Evolutionary conservation across 2,888 invertebrate genomes (phyloP), one percentile per base, ranked within the genome.

Genomic region (Pseudococcus viburni): DNA sequence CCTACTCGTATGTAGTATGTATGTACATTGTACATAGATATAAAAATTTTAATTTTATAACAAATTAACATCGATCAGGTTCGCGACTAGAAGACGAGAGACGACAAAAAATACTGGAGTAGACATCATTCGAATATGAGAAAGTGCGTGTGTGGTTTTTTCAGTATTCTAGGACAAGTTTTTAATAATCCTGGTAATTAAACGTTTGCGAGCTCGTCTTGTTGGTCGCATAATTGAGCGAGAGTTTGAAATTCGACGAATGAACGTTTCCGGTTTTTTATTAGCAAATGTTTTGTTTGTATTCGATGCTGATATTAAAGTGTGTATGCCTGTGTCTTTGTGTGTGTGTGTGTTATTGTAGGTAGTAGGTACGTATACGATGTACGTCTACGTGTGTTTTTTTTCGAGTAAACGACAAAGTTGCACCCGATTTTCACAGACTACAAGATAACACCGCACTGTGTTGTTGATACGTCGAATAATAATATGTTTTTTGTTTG

Each of bases 191-290:
- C 26, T 68, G 68, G 26, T 68, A 68, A 68, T 68, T 68, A 68
- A 68, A 68, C 26, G 68, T 68, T 26, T 8, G 26, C 68, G 68
- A 68, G 19, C 26, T 26, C 68, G 68, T 68, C 68, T 26, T 26
- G 68, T 68, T 68, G 68, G 68, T 68, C 12, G 26, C 12, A 26
- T 68, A 68, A 68, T 68, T 68, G 68, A 68, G 26, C 26, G 68
- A 68, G 68, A 68, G 68, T 68, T 68, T 22, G 68, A 68, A 68
- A 68, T 68, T 68, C 68, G 68, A 68, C 68, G 68, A 68, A 68
- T 68, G 68, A 68, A 68, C 68, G 26, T 68, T 68, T 68, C 68
- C 68, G 68, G 68, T 68, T 68, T 68, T 68, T 68, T 68, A 68
- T 68, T 68, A 68, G 68, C 68, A 26, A 68, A 68, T 68, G 55